Evolutionary conservation across 2,113 vertebrate genomes (phyloP).

Genomic region (Ageneiosus marmoratus): DNA sequence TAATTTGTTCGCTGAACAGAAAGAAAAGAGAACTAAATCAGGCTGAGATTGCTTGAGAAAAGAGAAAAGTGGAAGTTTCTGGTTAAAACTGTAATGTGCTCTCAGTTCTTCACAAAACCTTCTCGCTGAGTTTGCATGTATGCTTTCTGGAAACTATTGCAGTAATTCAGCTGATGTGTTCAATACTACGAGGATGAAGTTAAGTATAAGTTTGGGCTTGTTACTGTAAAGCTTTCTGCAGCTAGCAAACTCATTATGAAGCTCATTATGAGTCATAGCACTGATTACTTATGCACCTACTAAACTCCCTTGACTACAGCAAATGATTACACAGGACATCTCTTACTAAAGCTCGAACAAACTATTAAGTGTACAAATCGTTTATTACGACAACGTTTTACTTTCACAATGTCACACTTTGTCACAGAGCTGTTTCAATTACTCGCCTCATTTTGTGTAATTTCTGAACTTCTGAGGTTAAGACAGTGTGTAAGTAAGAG

Average conservation of each 20-base stretch:
- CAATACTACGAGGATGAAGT: background rate
- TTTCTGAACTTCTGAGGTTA: constrained; percentile 7
- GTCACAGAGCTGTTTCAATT: background rate
- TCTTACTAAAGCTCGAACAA: background rate
- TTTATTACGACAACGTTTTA: background rate
- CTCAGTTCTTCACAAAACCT: constrained; percentile 18
- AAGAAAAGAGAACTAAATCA: constrained; percentile 29
- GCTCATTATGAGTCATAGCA: background rate
- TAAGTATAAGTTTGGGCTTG: background rate
- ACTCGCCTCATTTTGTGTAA: background rate
- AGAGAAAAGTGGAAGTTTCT: constrained; percentile 36
- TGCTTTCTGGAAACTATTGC: background rate
- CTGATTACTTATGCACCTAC: background rate
- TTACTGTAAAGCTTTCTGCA: background rate
- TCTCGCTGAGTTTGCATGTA: constrained; percentile 2
- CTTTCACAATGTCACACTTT: background rate
- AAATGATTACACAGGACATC: too few species aligned
- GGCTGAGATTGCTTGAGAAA: constrained; percentile 3
- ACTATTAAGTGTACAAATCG: background rate
- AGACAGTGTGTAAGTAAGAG: constrained; percentile 8
- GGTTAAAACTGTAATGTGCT: background rate
- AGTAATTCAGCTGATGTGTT: background rate
- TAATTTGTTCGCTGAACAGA: background rate
- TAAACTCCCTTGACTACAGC: background rate
- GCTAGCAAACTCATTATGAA: background rate